Conservation (phyloP, 2,888 invertebrate genomes). For the Toxonevra muliebris region DNA sequence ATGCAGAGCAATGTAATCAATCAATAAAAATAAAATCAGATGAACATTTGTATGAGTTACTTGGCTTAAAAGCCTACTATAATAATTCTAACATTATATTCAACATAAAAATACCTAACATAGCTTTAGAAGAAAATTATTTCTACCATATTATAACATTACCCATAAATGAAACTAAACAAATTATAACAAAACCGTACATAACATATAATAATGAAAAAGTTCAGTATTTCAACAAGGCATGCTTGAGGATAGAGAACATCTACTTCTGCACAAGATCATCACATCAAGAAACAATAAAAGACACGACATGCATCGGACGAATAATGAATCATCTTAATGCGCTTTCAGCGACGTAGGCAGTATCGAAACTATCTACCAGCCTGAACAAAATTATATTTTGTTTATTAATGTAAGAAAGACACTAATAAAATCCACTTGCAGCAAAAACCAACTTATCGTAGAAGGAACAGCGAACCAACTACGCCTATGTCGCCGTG, state of each 20-base stretch:
- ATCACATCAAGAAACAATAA: neutral
- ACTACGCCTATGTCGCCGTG: neutral
- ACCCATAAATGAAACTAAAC: slow-evolving; percentile 34
- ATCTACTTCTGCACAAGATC: slow-evolving; percentile 15
- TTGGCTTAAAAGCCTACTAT: slow-evolving; percentile 33
- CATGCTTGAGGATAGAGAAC: slow-evolving; percentile 21
- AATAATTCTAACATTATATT: slow-evolving; percentile 34
- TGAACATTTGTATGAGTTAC: slow-evolving; percentile 37
- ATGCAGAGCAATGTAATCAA: too few relatives aligned
- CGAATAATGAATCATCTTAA: neutral
- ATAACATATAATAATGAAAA: slow-evolving; percentile 12
- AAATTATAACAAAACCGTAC: slow-evolving; percentile 28
- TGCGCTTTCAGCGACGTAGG: slow-evolving; percentile 13
- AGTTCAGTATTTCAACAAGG: slow-evolving; percentile 15
- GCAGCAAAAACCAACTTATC: neutral
- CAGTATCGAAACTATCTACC: neutral
- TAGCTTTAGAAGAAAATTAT: too few relatives aligned
- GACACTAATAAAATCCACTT: neutral
- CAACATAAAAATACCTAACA: too few relatives aligned
- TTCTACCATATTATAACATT: slow-evolving; percentile 33
- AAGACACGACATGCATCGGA: slow-evolving; percentile 1
- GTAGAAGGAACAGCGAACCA: neutral
- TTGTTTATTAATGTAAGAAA: neutral
- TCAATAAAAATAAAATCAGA: slow-evolving; percentile 29
- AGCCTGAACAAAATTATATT: slow-evolving; percentile 3